Evolutionary conservation across 2,888 invertebrate species (phyloP).

Genomic region (Melipona bicolor): DNA sequence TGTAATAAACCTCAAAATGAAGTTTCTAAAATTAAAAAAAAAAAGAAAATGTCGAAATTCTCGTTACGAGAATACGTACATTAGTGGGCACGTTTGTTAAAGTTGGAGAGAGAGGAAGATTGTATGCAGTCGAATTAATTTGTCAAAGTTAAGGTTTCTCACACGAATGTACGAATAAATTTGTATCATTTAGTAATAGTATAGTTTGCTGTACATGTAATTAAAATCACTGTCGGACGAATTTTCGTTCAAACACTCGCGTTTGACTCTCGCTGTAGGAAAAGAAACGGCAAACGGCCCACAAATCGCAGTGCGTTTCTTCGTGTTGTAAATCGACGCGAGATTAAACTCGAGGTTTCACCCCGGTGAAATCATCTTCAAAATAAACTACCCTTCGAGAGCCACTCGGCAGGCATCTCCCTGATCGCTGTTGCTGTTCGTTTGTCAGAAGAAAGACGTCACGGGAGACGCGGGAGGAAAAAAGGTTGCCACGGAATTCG

Average conservation of each 20-base stretch:
- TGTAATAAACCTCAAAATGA: no score
- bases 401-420: constrained; percentile 33
- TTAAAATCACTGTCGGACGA: no score
- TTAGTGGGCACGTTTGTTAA: no score
- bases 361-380: constrained; percentile 54
- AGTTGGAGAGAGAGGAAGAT: no score
- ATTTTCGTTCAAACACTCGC: no score
- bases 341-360: constrained; percentile 25
- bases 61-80: no score
- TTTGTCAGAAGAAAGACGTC: background rate
- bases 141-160: no score
- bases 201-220: no score
- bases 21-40: no score
- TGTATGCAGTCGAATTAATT: no score
- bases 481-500: background rate
- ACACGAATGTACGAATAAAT: no score
- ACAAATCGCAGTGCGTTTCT: constrained; percentile 30
- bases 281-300: constrained; percentile 33
- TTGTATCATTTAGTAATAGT: no score
- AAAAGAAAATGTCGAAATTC: background rate
- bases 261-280: background rate
- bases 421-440: constrained; percentile 23
- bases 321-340: constrained; percentile 47
- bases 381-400: constrained; percentile 57
- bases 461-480: background rate